Conservation (phyloP, 2,113 vertebrate species). For the Equus quagga region DNA sequence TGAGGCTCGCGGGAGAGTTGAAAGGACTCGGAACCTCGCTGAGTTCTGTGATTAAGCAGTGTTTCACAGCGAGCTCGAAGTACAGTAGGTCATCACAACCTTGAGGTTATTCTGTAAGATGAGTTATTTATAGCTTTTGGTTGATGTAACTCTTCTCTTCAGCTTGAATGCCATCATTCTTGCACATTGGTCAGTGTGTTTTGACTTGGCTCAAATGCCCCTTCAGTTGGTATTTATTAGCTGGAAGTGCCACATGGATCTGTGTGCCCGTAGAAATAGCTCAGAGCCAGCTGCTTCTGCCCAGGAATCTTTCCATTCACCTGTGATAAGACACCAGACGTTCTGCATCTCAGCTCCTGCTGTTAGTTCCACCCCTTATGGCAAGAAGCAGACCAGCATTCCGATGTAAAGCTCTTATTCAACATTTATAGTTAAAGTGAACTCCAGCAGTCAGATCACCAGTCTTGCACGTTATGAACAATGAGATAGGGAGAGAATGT, state of each 20-base stretch:
- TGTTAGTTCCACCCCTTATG: neutral
- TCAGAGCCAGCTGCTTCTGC: neutral
- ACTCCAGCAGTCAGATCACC: neutral
- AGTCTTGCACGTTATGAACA: neutral
- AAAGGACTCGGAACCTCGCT: neutral
- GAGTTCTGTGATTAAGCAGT: neutral
- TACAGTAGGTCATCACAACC: rapidly evolving
- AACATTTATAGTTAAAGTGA: neutral
- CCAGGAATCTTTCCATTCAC: neutral
- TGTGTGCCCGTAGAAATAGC: neutral
- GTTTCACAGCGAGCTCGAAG: neutral
- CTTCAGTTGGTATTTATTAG: neutral
- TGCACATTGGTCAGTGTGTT: neutral
- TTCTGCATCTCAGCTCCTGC: neutral
- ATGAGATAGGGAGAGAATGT: neutral
- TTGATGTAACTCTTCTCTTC: neutral
- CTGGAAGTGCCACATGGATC: neutral
- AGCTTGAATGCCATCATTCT: neutral
- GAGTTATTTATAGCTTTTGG: neutral
- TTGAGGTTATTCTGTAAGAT: neutral
- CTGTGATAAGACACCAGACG: neutral
- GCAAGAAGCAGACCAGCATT: neutral
- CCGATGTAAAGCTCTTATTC: neutral
- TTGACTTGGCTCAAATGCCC: neutral
- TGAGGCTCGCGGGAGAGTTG: conserved; percentile 77